Evolutionary conservation across 2,888 invertebrate genomes (phyloP).

Genomic region (Oxycera nigricornis): DNA sequence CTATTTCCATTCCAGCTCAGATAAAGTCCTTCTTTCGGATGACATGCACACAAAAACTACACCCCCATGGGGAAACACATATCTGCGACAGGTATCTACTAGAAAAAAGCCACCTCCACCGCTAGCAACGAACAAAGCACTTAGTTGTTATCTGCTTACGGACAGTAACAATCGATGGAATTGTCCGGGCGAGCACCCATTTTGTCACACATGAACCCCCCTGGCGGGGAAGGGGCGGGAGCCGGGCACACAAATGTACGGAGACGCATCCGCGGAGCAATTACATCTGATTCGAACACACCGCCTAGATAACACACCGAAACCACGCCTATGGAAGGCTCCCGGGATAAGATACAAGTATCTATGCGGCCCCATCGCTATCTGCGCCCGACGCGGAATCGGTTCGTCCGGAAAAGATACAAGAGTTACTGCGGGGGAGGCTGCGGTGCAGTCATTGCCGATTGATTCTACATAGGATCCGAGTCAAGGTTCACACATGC

Average conservation of each 20-base stretch:
- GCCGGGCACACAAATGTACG: neutral
- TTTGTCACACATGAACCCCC: constrained; percentile 1
- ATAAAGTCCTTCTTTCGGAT: constrained; percentile 14
- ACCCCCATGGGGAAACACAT: constrained; percentile 17
- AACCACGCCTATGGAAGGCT: constrained; percentile 43
- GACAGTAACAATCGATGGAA: constrained; percentile 43
- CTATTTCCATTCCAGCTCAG: constrained; percentile 10
- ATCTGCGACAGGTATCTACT: neutral
- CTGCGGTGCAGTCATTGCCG: neutral
- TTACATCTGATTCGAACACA: constrained; percentile 14
- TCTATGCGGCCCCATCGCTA: constrained; percentile 24
- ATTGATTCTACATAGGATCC: neutral
- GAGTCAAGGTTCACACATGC: constrained; percentile 15
- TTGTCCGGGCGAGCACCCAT: neutral
- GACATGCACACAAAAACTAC: constrained; percentile 29
- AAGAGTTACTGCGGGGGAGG: constrained; percentile 1
- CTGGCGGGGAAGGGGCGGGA: neutral
- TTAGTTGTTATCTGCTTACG: constrained; percentile 42
- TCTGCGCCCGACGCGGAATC: too few relatives aligned
- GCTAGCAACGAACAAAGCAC: constrained; percentile 34
- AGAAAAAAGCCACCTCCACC: constrained; percentile 37
- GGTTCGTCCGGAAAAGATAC: too few relatives aligned
- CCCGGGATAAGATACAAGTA: constrained; percentile 13
- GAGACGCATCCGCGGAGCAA: neutral
- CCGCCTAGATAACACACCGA: constrained; percentile 31